Conservation (phyloP, 2,888 invertebrate species). For the Ectemnius cavifrons region DNA sequence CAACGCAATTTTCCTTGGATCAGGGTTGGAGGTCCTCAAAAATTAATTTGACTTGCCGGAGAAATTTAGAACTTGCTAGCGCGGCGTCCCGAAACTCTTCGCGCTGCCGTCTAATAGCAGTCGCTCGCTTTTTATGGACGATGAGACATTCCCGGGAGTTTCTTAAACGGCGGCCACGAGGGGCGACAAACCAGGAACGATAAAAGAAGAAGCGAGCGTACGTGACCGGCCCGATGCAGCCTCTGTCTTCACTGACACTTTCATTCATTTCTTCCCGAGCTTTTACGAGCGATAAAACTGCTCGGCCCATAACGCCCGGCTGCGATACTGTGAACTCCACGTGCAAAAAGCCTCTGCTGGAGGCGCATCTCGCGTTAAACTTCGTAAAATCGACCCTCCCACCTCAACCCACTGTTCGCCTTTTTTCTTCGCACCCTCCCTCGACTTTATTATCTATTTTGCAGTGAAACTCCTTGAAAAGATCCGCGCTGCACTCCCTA, state of each 20-base stretch:
- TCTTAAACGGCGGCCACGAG: constrained; percentile 27
- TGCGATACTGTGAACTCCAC: constrained; percentile 13
- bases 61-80: no score
- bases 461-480: constrained; percentile 13
- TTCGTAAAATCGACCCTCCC: constrained; percentile 40
- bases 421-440: constrained; percentile 15
- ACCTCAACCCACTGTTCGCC: no score
- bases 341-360: constrained; percentile 12
- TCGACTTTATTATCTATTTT: constrained; percentile 39
- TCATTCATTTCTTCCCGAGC: constrained; percentile 54
- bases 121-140: constrained; percentile 32
- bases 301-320: constrained; percentile 28
- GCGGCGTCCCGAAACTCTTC: no score
- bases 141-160: constrained; percentile 28
- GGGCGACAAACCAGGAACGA: constrained; percentile 47
- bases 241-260: constrained; percentile 46
- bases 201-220: constrained; percentile 27
- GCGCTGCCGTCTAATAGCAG: constrained; percentile 1
- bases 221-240: constrained; percentile 15
- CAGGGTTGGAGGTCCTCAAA: no score
- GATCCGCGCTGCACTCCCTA: no score
- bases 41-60: no score
- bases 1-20: no score
- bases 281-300: constrained; percentile 61
- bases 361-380: constrained; percentile 45